Percentiles rank a stretch among this genome's conserved stretches.
Conservation (phyloP, 1,140 invertebrate species). For the Drosophila virilis region DNA sequence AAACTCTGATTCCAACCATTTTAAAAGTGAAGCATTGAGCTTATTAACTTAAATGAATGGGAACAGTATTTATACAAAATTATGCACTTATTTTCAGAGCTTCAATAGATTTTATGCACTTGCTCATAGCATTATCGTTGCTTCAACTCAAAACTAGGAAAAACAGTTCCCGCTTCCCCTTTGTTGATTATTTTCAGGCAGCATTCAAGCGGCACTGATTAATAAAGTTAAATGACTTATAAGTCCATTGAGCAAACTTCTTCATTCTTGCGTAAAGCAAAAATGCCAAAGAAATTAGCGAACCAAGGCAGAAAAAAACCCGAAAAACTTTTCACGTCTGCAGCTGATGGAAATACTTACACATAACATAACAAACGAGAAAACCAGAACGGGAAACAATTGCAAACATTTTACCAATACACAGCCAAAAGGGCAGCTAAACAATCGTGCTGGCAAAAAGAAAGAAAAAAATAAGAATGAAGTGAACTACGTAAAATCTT, state of each 20-base stretch:
- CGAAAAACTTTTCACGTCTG: conserved; percentile 59
- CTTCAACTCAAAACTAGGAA: conserved; percentile 28
- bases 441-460: conserved; percentile 18
- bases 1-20: no score
- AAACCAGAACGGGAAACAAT: conserved; percentile 49
- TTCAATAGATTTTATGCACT: neutral
- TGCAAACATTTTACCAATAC: conserved; percentile 59
- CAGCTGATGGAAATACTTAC: conserved; percentile 68
- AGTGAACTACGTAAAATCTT: conserved; percentile 59
- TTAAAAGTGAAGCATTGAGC: no score
- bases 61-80: neutral
- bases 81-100: neutral
- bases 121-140: conserved; percentile 20
- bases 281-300: conserved; percentile 70
- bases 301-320: conserved; percentile 29
- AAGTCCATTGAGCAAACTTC: conserved; percentile 75
- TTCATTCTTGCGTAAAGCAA: conserved; percentile 65
- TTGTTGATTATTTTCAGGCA: conserved; percentile 16
- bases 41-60: no score
- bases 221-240: conserved; percentile 78
- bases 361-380: conserved; percentile 53
- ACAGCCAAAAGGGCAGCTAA: conserved; percentile 35
- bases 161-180: neutral
- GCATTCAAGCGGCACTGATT: conserved; percentile 69
- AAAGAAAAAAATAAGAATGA: conserved; percentile 2